A percentile compares a stretch with the other conserved stretches of the same genome.
These are phyloP conservation scores for Scylla paramamosain DNA, from an alignment of 1,140 invertebrate genomes.

Conservation along the genomic window DNA sequence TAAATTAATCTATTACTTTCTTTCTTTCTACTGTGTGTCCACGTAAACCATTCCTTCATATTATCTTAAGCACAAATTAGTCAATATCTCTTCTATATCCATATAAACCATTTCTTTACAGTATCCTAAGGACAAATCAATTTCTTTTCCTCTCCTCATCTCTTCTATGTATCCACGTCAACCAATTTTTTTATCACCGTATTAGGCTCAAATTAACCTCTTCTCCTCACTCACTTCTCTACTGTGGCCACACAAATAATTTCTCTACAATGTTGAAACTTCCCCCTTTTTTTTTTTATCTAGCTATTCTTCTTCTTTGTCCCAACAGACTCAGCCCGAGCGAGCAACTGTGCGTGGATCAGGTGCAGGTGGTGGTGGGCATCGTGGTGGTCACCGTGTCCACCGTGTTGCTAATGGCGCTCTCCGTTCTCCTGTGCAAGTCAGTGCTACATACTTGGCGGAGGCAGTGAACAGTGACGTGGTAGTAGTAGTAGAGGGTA, in stretches of 20 bases:
- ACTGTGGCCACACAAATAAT: too few relatives aligned
- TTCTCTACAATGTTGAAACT: background rate
- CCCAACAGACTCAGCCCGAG: constrained; percentile 60
- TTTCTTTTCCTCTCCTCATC: too few relatives aligned
- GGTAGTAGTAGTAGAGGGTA: background rate
- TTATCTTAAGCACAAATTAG: too few relatives aligned
- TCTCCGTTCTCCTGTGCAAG: constrained; percentile 68
- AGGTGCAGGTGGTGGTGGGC: constrained; percentile 65
- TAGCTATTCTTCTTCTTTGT: background rate
- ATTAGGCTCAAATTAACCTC: too few relatives aligned
- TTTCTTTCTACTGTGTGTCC: too few relatives aligned
- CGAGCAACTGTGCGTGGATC: constrained; percentile 62
- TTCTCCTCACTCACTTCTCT: background rate
- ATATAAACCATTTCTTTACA: too few relatives aligned
- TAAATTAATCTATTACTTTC: too few relatives aligned
- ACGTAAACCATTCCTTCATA: too few relatives aligned
- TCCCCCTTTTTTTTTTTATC: background rate
- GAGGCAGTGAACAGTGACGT: background rate
- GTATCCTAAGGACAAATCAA: too few relatives aligned
- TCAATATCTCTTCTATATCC: too few relatives aligned
- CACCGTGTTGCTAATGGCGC: constrained; percentile 53
- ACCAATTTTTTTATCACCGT: too few relatives aligned
- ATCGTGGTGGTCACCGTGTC: constrained; percentile 59
- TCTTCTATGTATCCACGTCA: too few relatives aligned
- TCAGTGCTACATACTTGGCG: constrained; percentile 9